Percentiles rank a stretch among this genome's conserved stretches.
Conservation (phyloP, 2,888 invertebrate species). For the Zhengitettix transpicula region DNA sequence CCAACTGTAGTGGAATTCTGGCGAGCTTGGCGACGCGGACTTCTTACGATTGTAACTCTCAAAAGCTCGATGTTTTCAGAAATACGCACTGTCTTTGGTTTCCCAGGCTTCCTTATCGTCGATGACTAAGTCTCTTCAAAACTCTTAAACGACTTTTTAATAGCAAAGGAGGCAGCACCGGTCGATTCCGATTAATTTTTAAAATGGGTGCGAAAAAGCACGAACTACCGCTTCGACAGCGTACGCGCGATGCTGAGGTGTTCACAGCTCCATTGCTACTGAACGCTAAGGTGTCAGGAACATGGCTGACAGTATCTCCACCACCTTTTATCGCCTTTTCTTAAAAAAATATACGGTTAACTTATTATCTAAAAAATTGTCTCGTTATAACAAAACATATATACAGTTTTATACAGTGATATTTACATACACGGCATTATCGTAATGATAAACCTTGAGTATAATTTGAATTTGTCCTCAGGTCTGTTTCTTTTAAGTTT, state of each 20-base stretch:
- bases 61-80: neutral
- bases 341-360: too few species aligned
- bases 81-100: neutral
- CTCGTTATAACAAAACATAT: too few species aligned
- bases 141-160: neutral
- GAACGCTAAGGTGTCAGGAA: neutral
- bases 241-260: neutral
- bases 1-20: neutral
- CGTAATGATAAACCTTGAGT: too few species aligned
- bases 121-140: neutral
- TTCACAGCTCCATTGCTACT: neutral
- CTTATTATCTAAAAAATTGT: too few species aligned
- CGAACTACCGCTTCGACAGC: neutral
- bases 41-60: neutral
- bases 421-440: too few species aligned
- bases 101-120: neutral
- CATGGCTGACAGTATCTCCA: neutral
- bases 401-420: too few species aligned
- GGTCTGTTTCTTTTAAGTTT: too few species aligned
- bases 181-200: neutral
- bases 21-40: neutral
- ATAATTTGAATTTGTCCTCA: too few species aligned
- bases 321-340: too few species aligned
- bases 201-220: neutral
- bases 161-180: neutral